Base-by-base conservation (phyloP, 30 jellyfish, hydroid and myxozoan species). In the Aurelia sp. region DNA sequence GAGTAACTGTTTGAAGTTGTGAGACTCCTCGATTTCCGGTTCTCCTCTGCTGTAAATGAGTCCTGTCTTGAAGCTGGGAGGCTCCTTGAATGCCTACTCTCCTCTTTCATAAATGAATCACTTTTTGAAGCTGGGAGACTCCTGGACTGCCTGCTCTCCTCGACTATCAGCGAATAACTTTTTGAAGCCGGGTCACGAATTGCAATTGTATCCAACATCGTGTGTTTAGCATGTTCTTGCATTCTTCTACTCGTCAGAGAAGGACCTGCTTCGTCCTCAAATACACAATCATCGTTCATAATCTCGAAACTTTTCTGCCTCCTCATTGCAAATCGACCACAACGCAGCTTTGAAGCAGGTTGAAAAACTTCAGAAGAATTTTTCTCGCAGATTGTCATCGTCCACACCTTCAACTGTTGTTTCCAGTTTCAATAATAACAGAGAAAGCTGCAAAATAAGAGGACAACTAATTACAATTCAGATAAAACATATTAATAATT, bases 311-410 rank as follows among this genome's bases (percentile, higher is more conserved):
- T 22, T 18, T 48, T 72, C 70, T 72, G 68, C 13, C 84, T 20
- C 27, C 17, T 17, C 58, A 72, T 31, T 52, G 53, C 19, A 17
- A 44, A 15, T 72, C 50, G 24, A 18, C 69, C 69, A 59, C 33
- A 12, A 18, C 33, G 24, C 33, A 12, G 3, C 24, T 6, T 13
- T 13, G 33, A 59, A 59, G 24, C 69, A 59, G 69, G 24, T 44
- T 44, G 55, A 59, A 59, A 59, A 59, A 21, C 35, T 21, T 59
- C 69, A 59, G 33, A 40, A 10, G 72, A 44, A 1, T 38, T 17
- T 10, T 33, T 72, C 50, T 41, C 84, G 70, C 68, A 72, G 5
- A 72, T 72, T n/a, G 84, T 72, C 84, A 72, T 72, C 33, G 57
- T 72, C 5, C 69, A 51, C 81, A 66, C 81, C 35, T 69, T 27